phyloP scores from a whole-genome alignment of 1,140 invertebrate genomes.

The Atta texana region DNA sequence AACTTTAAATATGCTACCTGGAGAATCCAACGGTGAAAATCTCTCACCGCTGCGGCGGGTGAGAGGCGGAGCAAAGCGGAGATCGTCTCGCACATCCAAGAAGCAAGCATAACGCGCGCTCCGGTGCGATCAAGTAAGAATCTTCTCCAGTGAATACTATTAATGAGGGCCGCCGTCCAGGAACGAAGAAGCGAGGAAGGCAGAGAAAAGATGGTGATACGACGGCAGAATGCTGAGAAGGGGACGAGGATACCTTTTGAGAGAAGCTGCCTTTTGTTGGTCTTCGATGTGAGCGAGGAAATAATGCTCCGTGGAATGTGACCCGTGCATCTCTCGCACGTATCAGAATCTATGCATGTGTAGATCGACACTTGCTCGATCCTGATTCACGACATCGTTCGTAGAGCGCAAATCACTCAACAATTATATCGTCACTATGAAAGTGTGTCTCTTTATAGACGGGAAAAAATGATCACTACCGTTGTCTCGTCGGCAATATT shows the following conservation, averaged over 20 bases:
- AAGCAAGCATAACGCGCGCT: constrained; percentile 67
- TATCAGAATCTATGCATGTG: constrained; percentile 62
- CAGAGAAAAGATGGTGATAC: constrained; percentile 68
- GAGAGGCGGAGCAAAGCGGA: constrained; percentile 21
- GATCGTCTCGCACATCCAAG: constrained; percentile 57
- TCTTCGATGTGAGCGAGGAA: constrained; percentile 80
- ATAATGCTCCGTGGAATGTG: constrained; percentile 86
- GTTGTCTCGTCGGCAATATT: constrained; percentile 7
- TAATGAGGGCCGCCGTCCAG: constrained; percentile 81
- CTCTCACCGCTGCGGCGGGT: background rate
- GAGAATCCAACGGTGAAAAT: constrained; percentile 51
- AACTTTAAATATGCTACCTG: constrained; percentile 76
- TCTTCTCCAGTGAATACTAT: constrained; percentile 84
- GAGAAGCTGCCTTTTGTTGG: constrained; percentile 83
- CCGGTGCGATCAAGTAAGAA: constrained; percentile 80
- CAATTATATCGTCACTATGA: constrained; percentile 48
- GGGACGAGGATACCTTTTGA: constrained; percentile 78
- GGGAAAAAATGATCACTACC: background rate
- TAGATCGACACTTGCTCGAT: constrained; percentile 80
- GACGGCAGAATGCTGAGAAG: constrained; percentile 57
- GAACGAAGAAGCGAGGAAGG: constrained; percentile 69
- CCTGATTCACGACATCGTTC: constrained; percentile 45
- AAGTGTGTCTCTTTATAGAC: constrained; percentile 31
- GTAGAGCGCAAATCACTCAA: constrained; percentile 22
- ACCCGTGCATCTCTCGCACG: constrained; percentile 82